Evolutionary conservation across 2,113 vertebrate species (phyloP).

Genomic region (Takifugu flavidus): DNA sequence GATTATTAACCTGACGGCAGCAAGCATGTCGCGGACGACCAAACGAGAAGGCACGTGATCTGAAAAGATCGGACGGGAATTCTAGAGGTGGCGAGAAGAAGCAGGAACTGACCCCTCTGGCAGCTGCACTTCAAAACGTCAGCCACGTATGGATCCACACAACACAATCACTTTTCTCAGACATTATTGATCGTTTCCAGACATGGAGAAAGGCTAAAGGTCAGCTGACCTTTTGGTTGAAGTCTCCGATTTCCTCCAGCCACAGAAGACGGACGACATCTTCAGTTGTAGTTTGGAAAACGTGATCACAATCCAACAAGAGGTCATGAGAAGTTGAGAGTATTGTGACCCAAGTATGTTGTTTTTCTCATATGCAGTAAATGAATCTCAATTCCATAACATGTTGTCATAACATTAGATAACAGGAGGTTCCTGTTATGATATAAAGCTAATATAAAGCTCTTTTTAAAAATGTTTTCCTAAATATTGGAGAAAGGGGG

Average conservation of each 20-base stretch:
- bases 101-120: conserved; percentile 4
- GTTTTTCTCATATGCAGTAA: not conserved
- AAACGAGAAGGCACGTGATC: not conserved
- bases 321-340: not conserved
- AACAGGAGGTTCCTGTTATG: not conserved
- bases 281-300: not conserved
- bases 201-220: not conserved
- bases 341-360: not conserved
- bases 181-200: conserved; percentile 1
- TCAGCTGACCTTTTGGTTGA: not conserved
- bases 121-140: conserved; percentile 7
- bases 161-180: not conserved
- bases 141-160: not conserved
- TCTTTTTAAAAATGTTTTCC: no score
- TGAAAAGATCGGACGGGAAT: conserved; percentile 16
- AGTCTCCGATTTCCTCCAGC: conserved; percentile 7
- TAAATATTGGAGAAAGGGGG: not conserved
- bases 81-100: conserved; percentile 1
- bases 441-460: no score
- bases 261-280: conserved; percentile 2
- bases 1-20: no score
- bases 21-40: no score
- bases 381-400: conserved; percentile 1
- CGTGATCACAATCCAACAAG: not conserved
- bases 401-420: not conserved